Evolutionary conservation across 2,797 vertebrate species (phyloP).

Genomic region (Cottoperca gobio): DNA sequence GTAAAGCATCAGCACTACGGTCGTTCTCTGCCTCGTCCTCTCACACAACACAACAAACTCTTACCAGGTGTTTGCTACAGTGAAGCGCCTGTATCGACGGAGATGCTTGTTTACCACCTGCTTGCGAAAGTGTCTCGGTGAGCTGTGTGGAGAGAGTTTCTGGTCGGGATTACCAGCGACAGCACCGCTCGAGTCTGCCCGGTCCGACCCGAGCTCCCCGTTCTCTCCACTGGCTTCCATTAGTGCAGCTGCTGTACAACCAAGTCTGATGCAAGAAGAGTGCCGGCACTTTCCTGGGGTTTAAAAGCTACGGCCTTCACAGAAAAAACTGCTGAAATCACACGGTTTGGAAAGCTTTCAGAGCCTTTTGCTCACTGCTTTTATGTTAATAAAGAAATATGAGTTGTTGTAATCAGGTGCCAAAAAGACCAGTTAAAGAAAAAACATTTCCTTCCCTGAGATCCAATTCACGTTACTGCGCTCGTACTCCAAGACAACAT

Average conservation of each 20-base stretch:
- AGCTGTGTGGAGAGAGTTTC: conserved; percentile 87
- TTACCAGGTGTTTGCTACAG: conserved; percentile 93
- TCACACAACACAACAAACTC: conserved; percentile 37
- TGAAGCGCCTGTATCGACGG: conserved; percentile 90
- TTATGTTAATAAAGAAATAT: background rate
- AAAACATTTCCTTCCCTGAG: background rate
- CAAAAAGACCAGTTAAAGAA: background rate
- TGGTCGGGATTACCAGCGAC: conserved; percentile 15
- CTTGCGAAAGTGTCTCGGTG: conserved; percentile 90
- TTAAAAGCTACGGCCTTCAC: background rate
- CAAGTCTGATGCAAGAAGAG: background rate
- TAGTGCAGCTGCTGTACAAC: background rate
- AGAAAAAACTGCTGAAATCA: background rate
- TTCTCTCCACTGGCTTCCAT: conserved; percentile 41
- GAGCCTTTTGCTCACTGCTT: background rate
- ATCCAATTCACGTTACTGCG: background rate
- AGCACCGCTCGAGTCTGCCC: conserved; percentile 67
- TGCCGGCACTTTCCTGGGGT: background rate
- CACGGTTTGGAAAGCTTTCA: background rate
- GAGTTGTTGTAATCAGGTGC: background rate
- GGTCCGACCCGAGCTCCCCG: conserved; percentile 3
- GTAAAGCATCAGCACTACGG: background rate
- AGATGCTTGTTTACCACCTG: conserved; percentile 89
- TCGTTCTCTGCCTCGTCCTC: background rate
- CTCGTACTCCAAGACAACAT: conserved; percentile 2